Conservation (phyloP, 2,888 invertebrate species). For the Oligia latruncula region DNA sequence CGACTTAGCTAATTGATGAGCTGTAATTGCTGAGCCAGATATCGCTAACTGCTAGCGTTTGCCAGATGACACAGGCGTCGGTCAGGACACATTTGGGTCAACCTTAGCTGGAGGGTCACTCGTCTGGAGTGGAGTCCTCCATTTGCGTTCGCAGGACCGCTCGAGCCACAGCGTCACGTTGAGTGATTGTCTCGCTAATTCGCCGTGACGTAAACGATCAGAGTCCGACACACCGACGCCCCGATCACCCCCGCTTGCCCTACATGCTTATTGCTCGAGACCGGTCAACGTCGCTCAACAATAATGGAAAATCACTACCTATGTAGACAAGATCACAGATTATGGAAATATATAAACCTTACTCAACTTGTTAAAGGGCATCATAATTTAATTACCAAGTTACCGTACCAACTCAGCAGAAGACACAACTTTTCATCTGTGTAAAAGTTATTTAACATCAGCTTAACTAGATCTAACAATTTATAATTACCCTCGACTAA, state of each 20-base stretch:
- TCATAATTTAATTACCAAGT: conserved; percentile 38
- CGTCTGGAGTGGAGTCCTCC: conserved; percentile 79
- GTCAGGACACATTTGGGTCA: conserved; percentile 74
- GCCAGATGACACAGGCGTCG: conserved; percentile 58
- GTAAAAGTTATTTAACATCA: conserved; percentile 37
- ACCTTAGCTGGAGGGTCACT: conserved; percentile 76
- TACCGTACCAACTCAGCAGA: conserved; percentile 7
- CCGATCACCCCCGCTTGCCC: conserved; percentile 55
- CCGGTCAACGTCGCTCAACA: conserved; percentile 63
- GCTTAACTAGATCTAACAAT: conserved; percentile 28
- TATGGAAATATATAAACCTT: conserved; percentile 30
- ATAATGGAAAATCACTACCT: conserved; percentile 60
- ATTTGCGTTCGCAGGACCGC: conserved; percentile 79
- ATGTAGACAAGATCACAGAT: conserved; percentile 14
- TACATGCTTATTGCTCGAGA: conserved; percentile 62
- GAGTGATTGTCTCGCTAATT: conserved; percentile 87
- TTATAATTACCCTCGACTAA: conserved; percentile 35
- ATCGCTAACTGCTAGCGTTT: conserved; percentile 47
- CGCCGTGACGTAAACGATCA: conserved; percentile 75
- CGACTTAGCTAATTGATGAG: conserved; percentile 52
- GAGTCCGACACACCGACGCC: conserved; percentile 62
- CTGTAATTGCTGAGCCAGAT: conserved; percentile 53
- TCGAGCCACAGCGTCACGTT: conserved; percentile 77
- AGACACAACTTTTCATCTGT: conserved; percentile 37
- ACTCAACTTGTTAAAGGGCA: conserved; percentile 17